Evolutionary conservation across 2,888 invertebrate species (phyloP).

Genomic region (Galeopsomyia nigrocyanea): DNA sequence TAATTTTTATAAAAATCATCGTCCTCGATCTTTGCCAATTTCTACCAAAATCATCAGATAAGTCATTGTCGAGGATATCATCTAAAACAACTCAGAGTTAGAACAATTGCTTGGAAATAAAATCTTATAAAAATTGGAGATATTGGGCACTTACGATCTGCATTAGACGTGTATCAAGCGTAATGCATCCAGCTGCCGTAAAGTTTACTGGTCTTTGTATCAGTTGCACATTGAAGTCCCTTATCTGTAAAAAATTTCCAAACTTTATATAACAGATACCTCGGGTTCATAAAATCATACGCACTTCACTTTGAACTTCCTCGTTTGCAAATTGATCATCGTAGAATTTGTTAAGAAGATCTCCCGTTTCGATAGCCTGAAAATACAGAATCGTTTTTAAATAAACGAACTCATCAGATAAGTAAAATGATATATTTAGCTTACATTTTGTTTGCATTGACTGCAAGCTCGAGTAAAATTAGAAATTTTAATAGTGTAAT

Average conservation of each 20-base stretch:
- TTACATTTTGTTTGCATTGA: conserved; percentile 15
- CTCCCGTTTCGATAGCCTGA: conserved; percentile 56
- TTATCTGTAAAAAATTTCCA: conserved; percentile 51
- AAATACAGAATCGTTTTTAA: neutral
- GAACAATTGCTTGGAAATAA: neutral
- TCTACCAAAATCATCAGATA: conserved; percentile 61
- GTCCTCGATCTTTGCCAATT: conserved; percentile 22
- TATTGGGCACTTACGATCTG: conserved; percentile 52
- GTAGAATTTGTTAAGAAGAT: conserved; percentile 58
- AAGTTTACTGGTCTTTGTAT: conserved; percentile 57
- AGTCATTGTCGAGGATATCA: conserved; percentile 56
- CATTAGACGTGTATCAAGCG: conserved; percentile 55
- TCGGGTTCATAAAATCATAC: neutral
- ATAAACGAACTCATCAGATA: conserved; percentile 36
- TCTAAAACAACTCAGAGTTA: conserved; percentile 44
- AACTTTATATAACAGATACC: too few relatives aligned
- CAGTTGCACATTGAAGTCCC: conserved; percentile 57
- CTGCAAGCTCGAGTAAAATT: conserved; percentile 16
- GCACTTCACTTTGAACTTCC: conserved; percentile 55
- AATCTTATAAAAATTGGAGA: neutral
- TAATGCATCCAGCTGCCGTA: conserved; percentile 57
- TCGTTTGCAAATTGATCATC: conserved; percentile 54
- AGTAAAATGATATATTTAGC: conserved; percentile 38
- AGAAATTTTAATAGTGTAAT: conserved; percentile 20
- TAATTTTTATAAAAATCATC: neutral